These are phyloP conservation scores for Dynastes maya DNA, from an alignment of 2,888 invertebrate genomes.

Conservation along the genomic window DNA sequence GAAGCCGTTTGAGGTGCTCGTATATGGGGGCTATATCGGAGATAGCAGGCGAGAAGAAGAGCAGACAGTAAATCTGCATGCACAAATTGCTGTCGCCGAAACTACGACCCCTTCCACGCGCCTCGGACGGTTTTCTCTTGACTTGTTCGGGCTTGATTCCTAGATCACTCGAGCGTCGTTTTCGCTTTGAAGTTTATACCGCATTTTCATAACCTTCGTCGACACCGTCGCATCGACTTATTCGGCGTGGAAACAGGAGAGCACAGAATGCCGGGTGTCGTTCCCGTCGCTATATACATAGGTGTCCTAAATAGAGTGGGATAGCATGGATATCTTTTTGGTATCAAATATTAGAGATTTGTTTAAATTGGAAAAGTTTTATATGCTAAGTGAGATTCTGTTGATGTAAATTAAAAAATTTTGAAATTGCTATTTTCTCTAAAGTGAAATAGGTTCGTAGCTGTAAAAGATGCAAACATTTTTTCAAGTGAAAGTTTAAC, in stretches of 20 bases:
- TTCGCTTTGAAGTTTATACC: constrained; percentile 67
- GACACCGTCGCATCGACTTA: constrained; percentile 24
- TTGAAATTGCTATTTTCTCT: too few relatives aligned
- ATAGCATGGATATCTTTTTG: too few relatives aligned
- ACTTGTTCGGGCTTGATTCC: constrained; percentile 63
- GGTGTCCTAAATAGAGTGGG: too few relatives aligned
- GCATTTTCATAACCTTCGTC: constrained; percentile 67
- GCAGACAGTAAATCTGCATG: constrained; percentile 64
- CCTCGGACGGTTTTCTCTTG: constrained; percentile 43
- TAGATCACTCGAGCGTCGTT: constrained; percentile 64
- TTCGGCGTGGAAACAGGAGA: constrained; percentile 8
- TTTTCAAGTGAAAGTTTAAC: too few relatives aligned
- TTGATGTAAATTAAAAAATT: too few relatives aligned
- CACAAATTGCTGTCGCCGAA: constrained; percentile 65
- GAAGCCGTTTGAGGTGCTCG: constrained; percentile 1
- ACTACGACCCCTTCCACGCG: too few relatives aligned
- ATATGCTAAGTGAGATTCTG: too few relatives aligned
- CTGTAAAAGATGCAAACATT: too few relatives aligned
- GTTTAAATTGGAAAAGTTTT: too few relatives aligned
- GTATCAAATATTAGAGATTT: too few relatives aligned
- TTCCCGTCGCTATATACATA: constrained; percentile 56
- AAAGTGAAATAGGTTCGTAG: too few relatives aligned
- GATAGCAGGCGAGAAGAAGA: constrained; percentile 7
- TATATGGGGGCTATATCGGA: not conserved
- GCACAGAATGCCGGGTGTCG: constrained; percentile 56